phyloP scores from a whole-genome alignment of 2,888 invertebrate species.

The Melinaea marsaeus region DNA sequence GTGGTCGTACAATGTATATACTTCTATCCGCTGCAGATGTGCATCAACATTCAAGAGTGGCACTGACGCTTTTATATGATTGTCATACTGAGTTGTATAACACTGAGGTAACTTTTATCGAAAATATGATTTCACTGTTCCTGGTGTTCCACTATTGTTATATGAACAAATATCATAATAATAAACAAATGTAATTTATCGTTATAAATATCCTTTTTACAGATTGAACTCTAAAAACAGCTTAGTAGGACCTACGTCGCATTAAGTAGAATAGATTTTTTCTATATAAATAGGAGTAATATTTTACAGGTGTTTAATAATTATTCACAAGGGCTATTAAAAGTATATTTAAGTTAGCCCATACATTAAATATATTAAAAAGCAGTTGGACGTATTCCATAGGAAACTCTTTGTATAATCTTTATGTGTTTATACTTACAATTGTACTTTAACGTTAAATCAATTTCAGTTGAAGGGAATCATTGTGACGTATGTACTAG shows the following conservation, averaged over 20 bases:
- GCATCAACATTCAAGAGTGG: conserved; percentile 72
- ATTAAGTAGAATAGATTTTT: conserved; percentile 78
- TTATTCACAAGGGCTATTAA: neutral
- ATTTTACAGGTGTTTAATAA: conserved; percentile 27
- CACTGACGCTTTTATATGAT: conserved; percentile 62
- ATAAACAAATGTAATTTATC: conserved; percentile 11
- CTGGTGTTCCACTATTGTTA: neutral
- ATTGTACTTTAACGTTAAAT: too few species aligned
- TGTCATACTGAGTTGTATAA: conserved; percentile 74
- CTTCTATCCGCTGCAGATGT: conserved; percentile 78
- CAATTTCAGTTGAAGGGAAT: conserved; percentile 77
- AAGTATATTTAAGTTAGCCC: neutral
- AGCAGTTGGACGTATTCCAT: too few species aligned
- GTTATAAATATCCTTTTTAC: conserved; percentile 28
- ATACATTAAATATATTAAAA: too few species aligned
- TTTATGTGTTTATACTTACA: neutral
- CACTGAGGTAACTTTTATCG: conserved; percentile 75
- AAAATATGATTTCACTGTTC: too few species aligned
- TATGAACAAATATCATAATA: neutral
- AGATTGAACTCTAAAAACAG: conserved; percentile 79
- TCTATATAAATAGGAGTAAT: conserved; percentile 54
- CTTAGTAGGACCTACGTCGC: conserved; percentile 77
- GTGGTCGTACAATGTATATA: conserved; percentile 75
- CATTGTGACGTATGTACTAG: conserved; percentile 80
- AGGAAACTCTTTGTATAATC: too few species aligned